These are phyloP conservation scores for Eilema depressum DNA, from an alignment of 2,888 invertebrate species.

Conservation along the genomic window DNA sequence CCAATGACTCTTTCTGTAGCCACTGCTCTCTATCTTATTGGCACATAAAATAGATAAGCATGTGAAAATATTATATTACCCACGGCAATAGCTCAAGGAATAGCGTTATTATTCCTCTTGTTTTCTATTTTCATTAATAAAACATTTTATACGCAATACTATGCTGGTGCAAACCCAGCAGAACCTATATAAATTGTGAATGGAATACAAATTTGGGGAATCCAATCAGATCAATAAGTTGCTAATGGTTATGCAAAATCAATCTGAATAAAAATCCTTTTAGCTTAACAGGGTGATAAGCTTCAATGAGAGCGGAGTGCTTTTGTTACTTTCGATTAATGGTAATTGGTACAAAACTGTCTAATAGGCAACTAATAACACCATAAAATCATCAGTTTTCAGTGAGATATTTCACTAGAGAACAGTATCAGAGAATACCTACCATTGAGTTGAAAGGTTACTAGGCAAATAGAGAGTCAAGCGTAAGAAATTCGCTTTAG, in stretches of 20 bases:
- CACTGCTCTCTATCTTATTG: not conserved
- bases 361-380: not conserved
- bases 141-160: conserved; percentile 3
- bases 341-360: not conserved
- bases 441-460: conserved; percentile 8
- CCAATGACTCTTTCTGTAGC: not conserved
- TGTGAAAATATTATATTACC: conserved; percentile 6
- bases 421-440: not conserved
- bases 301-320: not conserved
- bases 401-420: no score
- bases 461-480: conserved; percentile 4
- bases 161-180: not conserved
- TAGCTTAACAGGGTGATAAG: conserved; percentile 10
- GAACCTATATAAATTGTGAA: not conserved
- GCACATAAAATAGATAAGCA: conserved; percentile 8
- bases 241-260: not conserved
- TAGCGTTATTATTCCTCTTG: not conserved
- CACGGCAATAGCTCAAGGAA: conserved; percentile 2
- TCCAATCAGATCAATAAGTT: conserved; percentile 10
- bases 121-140: conserved; percentile 14
- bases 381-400: not conserved
- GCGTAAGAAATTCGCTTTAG: not conserved
- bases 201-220: conserved; percentile 16
- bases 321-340: not conserved
- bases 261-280: not conserved